Conservation (phyloP, 2,888 invertebrate species). For the Tachina lurida region DNA sequence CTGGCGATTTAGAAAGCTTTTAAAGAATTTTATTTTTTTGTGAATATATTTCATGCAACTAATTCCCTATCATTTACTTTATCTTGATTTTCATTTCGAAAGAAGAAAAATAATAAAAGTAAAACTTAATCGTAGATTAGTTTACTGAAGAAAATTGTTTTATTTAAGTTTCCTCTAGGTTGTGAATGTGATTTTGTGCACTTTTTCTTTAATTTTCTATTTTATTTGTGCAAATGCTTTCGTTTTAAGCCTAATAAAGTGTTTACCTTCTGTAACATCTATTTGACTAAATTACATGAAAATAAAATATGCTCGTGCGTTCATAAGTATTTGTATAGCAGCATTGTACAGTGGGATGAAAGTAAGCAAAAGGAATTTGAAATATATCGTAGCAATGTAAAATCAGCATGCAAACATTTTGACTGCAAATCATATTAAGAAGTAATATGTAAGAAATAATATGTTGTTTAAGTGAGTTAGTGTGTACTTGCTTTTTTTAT, state of each 20-base stretch:
- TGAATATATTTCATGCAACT: constrained; percentile 5
- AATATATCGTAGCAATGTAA: too few relatives aligned
- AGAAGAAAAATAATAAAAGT: constrained; percentile 20
- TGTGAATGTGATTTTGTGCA: constrained; percentile 45
- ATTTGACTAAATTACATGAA: constrained; percentile 67
- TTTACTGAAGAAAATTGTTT: constrained; percentile 39
- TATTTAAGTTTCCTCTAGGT: constrained; percentile 64
- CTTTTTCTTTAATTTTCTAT: constrained; percentile 27
- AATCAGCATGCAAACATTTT: too few relatives aligned
- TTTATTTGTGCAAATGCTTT: constrained; percentile 66
- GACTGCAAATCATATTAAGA: too few relatives aligned
- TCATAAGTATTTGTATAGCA: neutral
- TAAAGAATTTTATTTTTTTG: neutral
- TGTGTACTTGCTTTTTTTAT: too few relatives aligned
- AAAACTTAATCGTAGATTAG: constrained; percentile 32
- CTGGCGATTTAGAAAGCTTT: too few relatives aligned
- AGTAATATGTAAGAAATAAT: too few relatives aligned
- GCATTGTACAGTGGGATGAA: neutral
- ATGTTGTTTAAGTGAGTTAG: too few relatives aligned
- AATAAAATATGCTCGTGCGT: constrained; percentile 4
- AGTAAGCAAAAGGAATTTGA: neutral
- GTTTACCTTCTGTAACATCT: constrained; percentile 63
- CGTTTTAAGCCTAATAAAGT: constrained; percentile 72
- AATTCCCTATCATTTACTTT: neutral
- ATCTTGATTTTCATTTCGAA: constrained; percentile 11